Evolutionary conservation across 2,797 vertebrate genomes (phyloP), one percentile per base, ranked within the genome.

Genomic region (Coracias cyanogaster): DNA sequence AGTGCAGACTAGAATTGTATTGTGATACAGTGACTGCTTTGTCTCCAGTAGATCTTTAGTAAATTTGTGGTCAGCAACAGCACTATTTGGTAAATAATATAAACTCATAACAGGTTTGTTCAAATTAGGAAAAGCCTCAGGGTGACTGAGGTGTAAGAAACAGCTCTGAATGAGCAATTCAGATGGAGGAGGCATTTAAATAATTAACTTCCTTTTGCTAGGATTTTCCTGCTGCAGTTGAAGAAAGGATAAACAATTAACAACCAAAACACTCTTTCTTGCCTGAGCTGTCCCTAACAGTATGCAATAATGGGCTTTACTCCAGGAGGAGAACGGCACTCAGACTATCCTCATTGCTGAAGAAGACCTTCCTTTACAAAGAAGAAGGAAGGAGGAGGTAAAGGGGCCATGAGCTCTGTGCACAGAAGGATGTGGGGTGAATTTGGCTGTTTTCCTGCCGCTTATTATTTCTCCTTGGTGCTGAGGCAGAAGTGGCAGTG

Each of bases 161-260:
- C 64, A 78, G 61, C 79, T 91, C 84, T 81, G 90, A 91, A 89
- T 51, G 69, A 93, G 58, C 58, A 91, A 90, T 90, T 91, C 54
- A 90, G 43, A 72, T 41, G 82, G 51, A 93, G 60, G 33, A 81
- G 35, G 43, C 65, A 91, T 94, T 96, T 94, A 96, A 96, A 95
- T 94, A 90, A 95, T 95, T 86, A 92, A 84, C 72, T 74, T 81
- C 18, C 37, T 86, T 95, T 85, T 65, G 76, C 78, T 69, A 93
- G 79, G 65, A 72, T 96, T 95, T 89, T 91, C 71, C 49, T 94
- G 61, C 86, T 78, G 54, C 72, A 61, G 72, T 81, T 29, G 54
- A 61, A 84, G 86, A 90, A 87, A 91, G 66, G 67, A 81, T 80
- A 94, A 95, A 92, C 91, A 55, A 83, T 80, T 85, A 95, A 74